Percentiles rank a stretch among this genome's conserved stretches.
Conservation (phyloP, 30 jellyfish, hydroid and myxozoan species). For the Phacellophora camtschatica region DNA sequence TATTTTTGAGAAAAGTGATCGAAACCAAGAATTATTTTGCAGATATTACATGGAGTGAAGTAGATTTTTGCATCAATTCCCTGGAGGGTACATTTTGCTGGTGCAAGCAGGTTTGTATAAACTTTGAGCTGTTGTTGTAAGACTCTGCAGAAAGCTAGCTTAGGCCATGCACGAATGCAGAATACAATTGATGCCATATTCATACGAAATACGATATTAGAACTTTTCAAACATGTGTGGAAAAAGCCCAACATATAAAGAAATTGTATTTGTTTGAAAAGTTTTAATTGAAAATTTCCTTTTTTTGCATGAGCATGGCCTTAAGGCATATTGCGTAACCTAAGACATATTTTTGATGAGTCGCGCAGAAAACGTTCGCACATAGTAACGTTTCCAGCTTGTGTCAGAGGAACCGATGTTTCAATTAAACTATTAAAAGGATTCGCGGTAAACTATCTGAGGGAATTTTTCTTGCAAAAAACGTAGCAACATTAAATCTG, state of each 20-base stretch:
- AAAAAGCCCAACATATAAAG: not conserved
- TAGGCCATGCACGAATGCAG: not conserved
- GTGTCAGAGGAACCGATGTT: no score
- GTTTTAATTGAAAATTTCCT: no score
- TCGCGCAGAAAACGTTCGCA: no score
- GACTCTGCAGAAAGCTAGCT: not conserved
- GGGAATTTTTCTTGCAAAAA: no score
- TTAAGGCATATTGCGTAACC: no score
- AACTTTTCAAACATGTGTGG: not conserved
- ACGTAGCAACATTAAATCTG: no score
- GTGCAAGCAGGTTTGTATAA: constrained; percentile 47
- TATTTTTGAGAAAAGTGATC: not conserved
- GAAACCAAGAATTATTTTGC: not conserved
- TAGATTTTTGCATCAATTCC: not conserved
- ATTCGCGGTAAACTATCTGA: no score
- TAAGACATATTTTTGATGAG: no score
- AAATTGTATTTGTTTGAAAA: not conserved
- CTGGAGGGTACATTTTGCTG: constrained; percentile 47
- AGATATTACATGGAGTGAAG: constrained; percentile 47
- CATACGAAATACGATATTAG: not conserved
- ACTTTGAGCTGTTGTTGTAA: not conserved
- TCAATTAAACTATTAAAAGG: no score
- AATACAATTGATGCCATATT: not conserved
- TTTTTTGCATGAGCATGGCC: no score
- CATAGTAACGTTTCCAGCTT: no score